Evolutionary conservation across 1,140 invertebrate genomes (phyloP).

Genomic region (Hermatobates lingyangjiaoensis): DNA sequence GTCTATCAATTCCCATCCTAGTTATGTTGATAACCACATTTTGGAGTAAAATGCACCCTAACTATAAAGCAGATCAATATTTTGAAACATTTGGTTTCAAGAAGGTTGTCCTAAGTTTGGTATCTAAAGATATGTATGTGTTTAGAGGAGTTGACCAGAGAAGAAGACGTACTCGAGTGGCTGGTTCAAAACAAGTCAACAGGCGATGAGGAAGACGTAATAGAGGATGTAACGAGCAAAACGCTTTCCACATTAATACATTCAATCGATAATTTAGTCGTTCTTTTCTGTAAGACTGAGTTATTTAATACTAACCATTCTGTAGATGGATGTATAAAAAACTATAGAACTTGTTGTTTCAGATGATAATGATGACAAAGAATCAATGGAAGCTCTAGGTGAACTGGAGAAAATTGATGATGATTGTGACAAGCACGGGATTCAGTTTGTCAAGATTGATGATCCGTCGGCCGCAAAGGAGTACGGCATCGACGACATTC

Average conservation of each 20-base stretch:
- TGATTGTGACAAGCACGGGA: constrained; percentile 76
- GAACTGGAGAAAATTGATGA: constrained; percentile 85
- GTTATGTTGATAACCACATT: too few species aligned
- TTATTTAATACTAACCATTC: background rate
- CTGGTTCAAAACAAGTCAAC: constrained; percentile 79
- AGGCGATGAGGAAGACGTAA: constrained; percentile 79
- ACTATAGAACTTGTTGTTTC: constrained; percentile 4
- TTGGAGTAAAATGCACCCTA: too few species aligned
- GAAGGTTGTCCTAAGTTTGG: too few species aligned
- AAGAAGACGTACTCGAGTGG: constrained; percentile 87
- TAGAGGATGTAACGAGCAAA: constrained; percentile 80
- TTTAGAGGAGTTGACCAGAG: constrained; percentile 70
- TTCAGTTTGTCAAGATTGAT: constrained; percentile 86
- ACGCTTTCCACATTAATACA: constrained; percentile 70
- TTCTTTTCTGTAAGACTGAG: constrained; percentile 72
- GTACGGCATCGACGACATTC: constrained; percentile 69
- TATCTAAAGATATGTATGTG: too few species aligned
- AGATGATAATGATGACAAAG: constrained; percentile 71
- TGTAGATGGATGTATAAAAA: background rate
- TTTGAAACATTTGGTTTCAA: too few species aligned
- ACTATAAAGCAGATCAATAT: too few species aligned
- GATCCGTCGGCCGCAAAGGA: constrained; percentile 60
- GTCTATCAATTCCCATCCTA: too few species aligned
- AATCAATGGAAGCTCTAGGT: constrained; percentile 59
- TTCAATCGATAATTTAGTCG: constrained; percentile 77